Percentiles rank a stretch among this genome's conserved stretches.
phyloP scores from a whole-genome alignment of 2,888 invertebrate species.

The Seira sanloemensis region DNA sequence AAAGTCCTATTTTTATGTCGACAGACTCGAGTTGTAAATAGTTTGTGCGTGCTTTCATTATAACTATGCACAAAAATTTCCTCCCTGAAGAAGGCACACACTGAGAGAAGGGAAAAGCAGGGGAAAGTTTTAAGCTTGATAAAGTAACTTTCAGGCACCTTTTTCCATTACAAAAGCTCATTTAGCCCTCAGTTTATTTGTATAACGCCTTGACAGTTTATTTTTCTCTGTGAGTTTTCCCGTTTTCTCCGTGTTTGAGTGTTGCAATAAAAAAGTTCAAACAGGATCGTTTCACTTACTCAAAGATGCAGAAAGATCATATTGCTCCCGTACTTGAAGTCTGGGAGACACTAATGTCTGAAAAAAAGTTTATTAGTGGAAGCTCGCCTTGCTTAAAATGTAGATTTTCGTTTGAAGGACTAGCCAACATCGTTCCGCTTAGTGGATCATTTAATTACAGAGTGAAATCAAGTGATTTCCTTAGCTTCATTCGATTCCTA shows the following conservation, averaged over 20 bases:
- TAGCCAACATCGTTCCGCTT: no score
- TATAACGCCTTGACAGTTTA: slow-evolving; percentile 55
- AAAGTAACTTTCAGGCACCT: slow-evolving; percentile 46
- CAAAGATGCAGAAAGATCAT: slow-evolving; percentile 3
- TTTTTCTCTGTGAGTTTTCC: neutral
- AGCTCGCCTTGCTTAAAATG: no score
- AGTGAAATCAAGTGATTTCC: no score
- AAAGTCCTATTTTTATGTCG: slow-evolving; percentile 17
- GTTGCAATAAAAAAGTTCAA: slow-evolving; percentile 11
- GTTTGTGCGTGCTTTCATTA: slow-evolving; percentile 20
- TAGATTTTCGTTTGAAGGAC: no score
- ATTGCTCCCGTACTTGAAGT: neutral
- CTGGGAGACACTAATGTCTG: neutral
- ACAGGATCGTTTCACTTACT: neutral
- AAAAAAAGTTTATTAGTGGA: neutral
- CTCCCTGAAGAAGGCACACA: neutral
- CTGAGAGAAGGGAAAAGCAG: neutral
- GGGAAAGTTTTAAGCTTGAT: slow-evolving; percentile 46
- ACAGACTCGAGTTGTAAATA: neutral
- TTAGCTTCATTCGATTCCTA: no score
- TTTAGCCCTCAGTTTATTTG: slow-evolving; percentile 51
- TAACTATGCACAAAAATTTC: slow-evolving; percentile 14
- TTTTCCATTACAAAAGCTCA: slow-evolving; percentile 44
- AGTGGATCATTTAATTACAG: no score
- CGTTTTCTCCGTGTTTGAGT: neutral